Base-by-base conservation (phyloP, 2,888 invertebrate species). In the Tuta absoluta region DNA sequence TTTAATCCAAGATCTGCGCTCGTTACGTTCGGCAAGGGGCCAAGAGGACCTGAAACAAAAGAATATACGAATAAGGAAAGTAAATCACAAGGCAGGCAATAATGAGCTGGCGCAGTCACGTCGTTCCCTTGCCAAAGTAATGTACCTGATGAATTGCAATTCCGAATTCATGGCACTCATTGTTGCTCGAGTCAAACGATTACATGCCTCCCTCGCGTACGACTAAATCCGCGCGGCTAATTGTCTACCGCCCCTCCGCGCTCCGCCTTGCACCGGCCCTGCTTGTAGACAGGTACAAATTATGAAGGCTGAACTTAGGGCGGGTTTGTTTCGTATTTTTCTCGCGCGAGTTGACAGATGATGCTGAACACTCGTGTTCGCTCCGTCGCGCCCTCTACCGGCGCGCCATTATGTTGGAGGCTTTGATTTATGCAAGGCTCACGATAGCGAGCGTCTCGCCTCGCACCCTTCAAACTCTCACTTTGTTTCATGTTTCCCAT, bases 21-120 rank as follows among this genome's bases (percentile, higher is more conserved):
- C 65, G 89, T 90, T 64, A 85, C 77, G 72, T 90, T 90, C 49
- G 87, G 86, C 68, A 89, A 75, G 49, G 85, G 82, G 57, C 86
- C 85, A 67, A 88, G 66, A 14, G 90, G 90, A 76, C 89, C 90
- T 90, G 86, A 12, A 85, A 84, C 71, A 79, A 68, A 67, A 63
- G 68, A 71, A 66, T n/a, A 56, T 10, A n/a, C 28, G 5, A 33
- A 49, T 62, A 12, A 38, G 12, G 28, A 33, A 21, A 21, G 45
- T 0, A 49, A 56, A 56, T 53, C 14, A 49, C 49, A 49, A 21
- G 14, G 51, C n/a, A n/a, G 45, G 2, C 45, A 45, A 17, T 45
- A 45, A 45, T 45, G 45, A 45, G 45, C 45, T 45, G n/a, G 17
- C 45, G n/a, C 45, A 45, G 45, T 45, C 45, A 45, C 45, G 45